These are phyloP conservation scores for Eustalomyia histrio DNA, from an alignment of 2,888 invertebrate genomes.

Conservation along the genomic window DNA sequence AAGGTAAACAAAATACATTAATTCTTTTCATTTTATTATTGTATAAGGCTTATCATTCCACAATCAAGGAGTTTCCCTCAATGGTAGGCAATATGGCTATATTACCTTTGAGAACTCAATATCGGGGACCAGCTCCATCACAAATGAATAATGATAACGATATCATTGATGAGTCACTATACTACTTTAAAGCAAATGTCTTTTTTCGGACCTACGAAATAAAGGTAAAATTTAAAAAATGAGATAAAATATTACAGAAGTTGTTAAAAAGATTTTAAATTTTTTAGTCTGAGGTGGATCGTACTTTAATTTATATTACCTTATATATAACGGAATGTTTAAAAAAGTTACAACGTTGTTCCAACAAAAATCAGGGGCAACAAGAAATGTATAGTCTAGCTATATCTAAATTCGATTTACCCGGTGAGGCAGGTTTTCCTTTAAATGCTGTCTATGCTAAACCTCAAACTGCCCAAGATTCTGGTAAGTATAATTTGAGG, in stretches of 20 bases:
- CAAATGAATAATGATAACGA: constrained; percentile 87
- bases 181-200: constrained; percentile 99
- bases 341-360: constrained; percentile 94
- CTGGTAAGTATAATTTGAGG: constrained; percentile 81
- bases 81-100: constrained; percentile 95
- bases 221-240: constrained; percentile 83
- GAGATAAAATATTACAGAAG: neutral
- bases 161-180: constrained; percentile 97
- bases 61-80: constrained; percentile 86
- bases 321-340: constrained; percentile 98
- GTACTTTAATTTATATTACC: constrained; percentile 97
- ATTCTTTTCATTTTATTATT: neutral
- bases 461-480: constrained; percentile 88
- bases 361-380: constrained; percentile 91
- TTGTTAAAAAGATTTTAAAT: constrained; percentile 73
- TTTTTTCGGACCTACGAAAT: constrained; percentile 99
- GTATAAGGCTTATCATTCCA: constrained; percentile 95
- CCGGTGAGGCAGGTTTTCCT: constrained; percentile 96
- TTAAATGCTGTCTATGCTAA: constrained; percentile 96
- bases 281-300: constrained; percentile 94
- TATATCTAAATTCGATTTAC: constrained; percentile 96
- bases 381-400: constrained; percentile 98
- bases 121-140: constrained; percentile 93
- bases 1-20: too few relatives aligned
- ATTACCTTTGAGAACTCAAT: constrained; percentile 93